Conservation (phyloP, 2,797 vertebrate genomes). For the Sebastiscus tertius region DNA sequence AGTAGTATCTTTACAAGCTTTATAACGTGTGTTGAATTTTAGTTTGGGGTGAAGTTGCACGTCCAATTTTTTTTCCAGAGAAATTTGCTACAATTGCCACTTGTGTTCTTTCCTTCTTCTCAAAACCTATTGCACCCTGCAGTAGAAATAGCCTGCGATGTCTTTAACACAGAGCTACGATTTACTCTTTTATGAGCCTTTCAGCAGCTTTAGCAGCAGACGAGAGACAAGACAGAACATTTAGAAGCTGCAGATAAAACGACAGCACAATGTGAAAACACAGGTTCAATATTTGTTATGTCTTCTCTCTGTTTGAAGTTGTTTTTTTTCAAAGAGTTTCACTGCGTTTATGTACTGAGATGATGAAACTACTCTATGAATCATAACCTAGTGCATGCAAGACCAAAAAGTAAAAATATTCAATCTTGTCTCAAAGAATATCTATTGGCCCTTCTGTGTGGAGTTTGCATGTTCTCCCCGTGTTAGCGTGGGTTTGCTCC, state of each 20-base stretch:
- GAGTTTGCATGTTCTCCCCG: no score
- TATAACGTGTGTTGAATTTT: background rate
- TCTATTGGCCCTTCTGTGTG: background rate
- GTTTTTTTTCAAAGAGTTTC: background rate
- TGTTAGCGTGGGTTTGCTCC: no score
- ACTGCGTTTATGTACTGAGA: background rate
- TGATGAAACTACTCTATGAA: background rate
- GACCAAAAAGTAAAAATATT: background rate
- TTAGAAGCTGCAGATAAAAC: conserved; percentile 32
- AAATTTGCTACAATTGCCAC: conserved; percentile 73
- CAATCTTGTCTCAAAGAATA: background rate
- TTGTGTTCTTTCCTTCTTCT: conserved; percentile 80
- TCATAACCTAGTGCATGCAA: background rate
- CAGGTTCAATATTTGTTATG: background rate
- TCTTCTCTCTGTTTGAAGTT: background rate
- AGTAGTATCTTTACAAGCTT: background rate
- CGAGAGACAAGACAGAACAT: conserved; percentile 52
- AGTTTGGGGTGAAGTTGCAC: conserved; percentile 14
- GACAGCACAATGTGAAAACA: conserved; percentile 24
- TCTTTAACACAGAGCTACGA: background rate
- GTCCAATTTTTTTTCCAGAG: conserved; percentile 47
- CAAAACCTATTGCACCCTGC: conserved; percentile 53
- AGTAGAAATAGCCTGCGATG: conserved; percentile 11
- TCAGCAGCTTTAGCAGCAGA: conserved; percentile 27
- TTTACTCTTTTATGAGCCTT: conserved; percentile 9